Evolutionary conservation across 2,797 vertebrate species (phyloP).

Genomic region (Gallinago stenura): DNA sequence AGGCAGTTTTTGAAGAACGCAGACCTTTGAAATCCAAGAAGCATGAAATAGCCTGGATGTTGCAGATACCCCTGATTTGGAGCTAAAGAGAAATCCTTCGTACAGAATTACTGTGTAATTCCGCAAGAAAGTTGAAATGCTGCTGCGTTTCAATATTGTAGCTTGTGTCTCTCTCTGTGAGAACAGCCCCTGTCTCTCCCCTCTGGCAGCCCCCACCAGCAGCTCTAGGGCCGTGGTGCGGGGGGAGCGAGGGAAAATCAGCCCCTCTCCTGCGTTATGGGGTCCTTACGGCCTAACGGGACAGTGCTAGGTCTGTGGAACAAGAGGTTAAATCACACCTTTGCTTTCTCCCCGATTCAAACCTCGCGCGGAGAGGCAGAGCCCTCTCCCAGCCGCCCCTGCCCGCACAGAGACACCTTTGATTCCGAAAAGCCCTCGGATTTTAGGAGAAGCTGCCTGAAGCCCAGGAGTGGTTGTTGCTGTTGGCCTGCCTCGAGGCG

Average conservation of each 20-base stretch:
- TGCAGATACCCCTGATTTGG: neutral
- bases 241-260: neutral
- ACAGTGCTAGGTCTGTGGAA: neutral
- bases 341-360: slow-evolving; percentile 2
- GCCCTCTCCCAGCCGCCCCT: neutral
- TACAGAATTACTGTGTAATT: neutral
- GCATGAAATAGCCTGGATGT: neutral
- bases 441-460: slow-evolving; percentile 44
- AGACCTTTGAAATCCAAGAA: slow-evolving; percentile 17
- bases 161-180: neutral
- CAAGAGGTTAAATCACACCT: neutral
- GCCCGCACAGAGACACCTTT: slow-evolving; percentile 54
- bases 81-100: neutral
- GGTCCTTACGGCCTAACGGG: neutral
- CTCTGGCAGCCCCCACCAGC: neutral
- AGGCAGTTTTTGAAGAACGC: neutral
- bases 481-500: slow-evolving; percentile 47
- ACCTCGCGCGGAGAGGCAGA: neutral
- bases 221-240: neutral
- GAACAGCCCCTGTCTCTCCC: neutral
- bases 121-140: neutral
- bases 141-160: neutral
- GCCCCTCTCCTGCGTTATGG: neutral
- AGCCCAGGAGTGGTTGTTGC: slow-evolving; percentile 38
- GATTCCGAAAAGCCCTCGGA: slow-evolving; percentile 14